Evolutionary conservation across 2,888 invertebrate species (phyloP), one percentile per base, ranked within the genome.

Genomic region (Acrocera orbiculus): DNA sequence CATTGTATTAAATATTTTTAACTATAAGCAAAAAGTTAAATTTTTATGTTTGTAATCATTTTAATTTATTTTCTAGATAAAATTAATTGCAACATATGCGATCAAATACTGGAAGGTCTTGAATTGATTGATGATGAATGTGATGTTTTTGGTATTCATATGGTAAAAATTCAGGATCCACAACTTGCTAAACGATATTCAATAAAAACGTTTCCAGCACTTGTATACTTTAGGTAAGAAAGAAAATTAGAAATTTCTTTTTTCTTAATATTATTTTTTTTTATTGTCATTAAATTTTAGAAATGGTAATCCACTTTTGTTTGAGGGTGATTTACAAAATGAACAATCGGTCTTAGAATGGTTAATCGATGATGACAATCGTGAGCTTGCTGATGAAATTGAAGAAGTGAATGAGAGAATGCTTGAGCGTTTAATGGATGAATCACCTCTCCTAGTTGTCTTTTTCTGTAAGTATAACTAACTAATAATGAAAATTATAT

Each of bases 81-180:
- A 64, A 71, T 79, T 40, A 86, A 85, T 51, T 90, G 89, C 51
- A 78, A 87, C 50, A 86, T 89, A 43, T 90, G 90, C 54, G 89
- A 90, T 53, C 76, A 80, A 50, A 86, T 89, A 44, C 64, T 90
- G 38, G 82, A 85, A 49, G 86, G 82, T 37, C 58, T 90, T 38
- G 90, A 90, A 53, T 70, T 78, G 44, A 78, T 90, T 44, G 89
- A 89, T 51, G 87, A 89, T 49, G 87, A 89, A 57, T 85, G 83
- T 49, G 87, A 87, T 53, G 80, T 85, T 1, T 90, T 79, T 53
- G 90, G 90, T 30, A 90, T 90, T 47, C 86, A 89, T 47, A 75
- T 90, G 73, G 90, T 90, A 1, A 81, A 87, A 54, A 89, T 90
- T 48, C 82, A 83, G 58, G 90, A 90, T 62, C 80, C 83, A 2